These are phyloP conservation scores for Rhinolophus ferrumequinum DNA, from an alignment of 2,113 vertebrate species.

Conservation along the genomic window DNA sequence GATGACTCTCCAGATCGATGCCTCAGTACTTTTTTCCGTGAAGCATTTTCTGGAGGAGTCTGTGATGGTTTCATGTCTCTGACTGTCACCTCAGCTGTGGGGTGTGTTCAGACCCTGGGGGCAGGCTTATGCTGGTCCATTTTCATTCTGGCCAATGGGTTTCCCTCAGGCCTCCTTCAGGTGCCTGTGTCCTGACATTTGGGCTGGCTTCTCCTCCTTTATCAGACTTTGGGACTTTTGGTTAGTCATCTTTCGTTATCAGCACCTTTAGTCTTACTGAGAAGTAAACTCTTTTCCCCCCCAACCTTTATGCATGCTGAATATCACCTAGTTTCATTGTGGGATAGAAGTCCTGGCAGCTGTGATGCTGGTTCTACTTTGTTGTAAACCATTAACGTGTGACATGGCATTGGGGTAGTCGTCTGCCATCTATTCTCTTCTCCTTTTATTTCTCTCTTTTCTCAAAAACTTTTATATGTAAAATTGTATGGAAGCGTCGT, in stretches of 20 bases:
- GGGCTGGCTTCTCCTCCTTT: not conserved
- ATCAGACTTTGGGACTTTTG: not conserved
- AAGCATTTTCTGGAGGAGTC: conserved; percentile 63
- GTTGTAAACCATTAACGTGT: not conserved
- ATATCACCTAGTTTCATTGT: conserved; percentile 4
- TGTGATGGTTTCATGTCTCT: conserved; percentile 35
- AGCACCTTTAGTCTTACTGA: conserved; percentile 68
- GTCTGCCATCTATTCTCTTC: not conserved
- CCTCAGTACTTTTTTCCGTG: not conserved
- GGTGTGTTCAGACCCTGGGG: fast-evolving
- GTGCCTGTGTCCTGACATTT: not conserved
- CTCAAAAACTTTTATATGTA: not conserved
- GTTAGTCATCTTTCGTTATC: conserved; percentile 76
- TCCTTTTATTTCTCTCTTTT: not conserved
- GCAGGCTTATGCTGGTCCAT: not conserved
- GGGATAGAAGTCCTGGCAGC: conserved; percentile 47
- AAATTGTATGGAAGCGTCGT: not conserved
- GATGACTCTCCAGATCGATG: not conserved
- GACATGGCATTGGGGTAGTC: too few species aligned
- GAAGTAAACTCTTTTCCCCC: conserved; percentile 47
- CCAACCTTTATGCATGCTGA: conserved; percentile 46
- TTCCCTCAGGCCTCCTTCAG: not conserved
- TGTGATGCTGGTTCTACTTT: conserved; percentile 41
- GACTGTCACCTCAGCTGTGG: conserved; percentile 45
- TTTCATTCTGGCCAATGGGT: not conserved